Evolutionary conservation across 2,888 invertebrate genomes (phyloP), one percentile per base, ranked within the genome.

Genomic region (Therioaphis trifolii): DNA sequence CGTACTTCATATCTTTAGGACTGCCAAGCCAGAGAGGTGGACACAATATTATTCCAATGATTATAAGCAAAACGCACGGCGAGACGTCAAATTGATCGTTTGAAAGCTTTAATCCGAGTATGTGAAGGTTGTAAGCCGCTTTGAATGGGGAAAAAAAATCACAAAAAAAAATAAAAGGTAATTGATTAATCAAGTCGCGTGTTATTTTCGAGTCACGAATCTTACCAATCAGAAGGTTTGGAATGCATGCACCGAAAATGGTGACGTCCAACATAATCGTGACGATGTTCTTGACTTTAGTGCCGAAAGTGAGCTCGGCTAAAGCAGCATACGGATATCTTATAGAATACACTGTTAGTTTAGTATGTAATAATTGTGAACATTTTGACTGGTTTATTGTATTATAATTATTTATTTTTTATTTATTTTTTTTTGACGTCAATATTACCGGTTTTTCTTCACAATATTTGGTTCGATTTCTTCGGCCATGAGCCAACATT

Each of bases 1-100:
- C 91, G 91, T 89, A 96, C 96, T 96, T 95, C 94, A 96, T 95
- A 87, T 96, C 95, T 88, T 95, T 95, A 0, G 96, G 96, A 85
- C 96, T 95, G 74, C 96, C 96, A 9, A 96, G 91, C 95, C 96
- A 96, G 91, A 95, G 92, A 77, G 95, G 89, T 0, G 96, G 96
- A 86, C 94, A 94, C 29, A 96, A 90, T 77, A 93, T 88, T 2
- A 92, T 87, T 0, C 94, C 95, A 2, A 96, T 90, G 24, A 96
- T 89, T 29, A 95, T 88, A 88, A 96, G 92, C 95, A 95, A 96
- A 86, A 94, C 93, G 88, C 96, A 96, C 88, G 94, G 95, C 0
- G 94, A 93, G 68, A 95, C 89, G 86, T 92, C 90, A 84, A 94
- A 91, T 55, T 89, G 88, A 3, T 92, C 91, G 4, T 90, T n/a